Conservation (phyloP, 2,888 invertebrate species). For the Sphaerophoria rueppellii region DNA sequence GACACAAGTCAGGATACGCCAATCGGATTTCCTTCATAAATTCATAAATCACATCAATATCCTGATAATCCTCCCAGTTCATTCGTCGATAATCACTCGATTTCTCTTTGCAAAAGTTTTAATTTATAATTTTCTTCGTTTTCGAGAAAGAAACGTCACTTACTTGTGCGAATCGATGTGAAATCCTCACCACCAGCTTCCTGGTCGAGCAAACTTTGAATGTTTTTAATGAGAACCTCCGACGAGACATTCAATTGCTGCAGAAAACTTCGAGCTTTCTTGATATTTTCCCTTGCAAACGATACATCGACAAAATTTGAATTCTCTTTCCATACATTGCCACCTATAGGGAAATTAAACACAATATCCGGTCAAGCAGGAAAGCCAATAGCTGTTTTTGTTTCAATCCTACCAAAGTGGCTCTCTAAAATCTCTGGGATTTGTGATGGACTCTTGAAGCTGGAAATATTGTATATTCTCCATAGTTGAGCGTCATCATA, state of each 20-base stretch:
- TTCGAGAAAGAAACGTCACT: conserved; percentile 60
- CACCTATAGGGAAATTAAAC: conserved; percentile 74
- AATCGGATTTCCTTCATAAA: conserved; percentile 88
- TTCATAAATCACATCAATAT: conserved; percentile 86
- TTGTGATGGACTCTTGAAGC: conserved; percentile 70
- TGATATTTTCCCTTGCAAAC: conserved; percentile 85
- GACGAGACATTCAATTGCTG: conserved; percentile 85
- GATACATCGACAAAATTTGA: conserved; percentile 85
- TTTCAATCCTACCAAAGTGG: conserved; percentile 76
- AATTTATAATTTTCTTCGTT: conserved; percentile 39
- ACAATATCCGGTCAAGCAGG: conserved; percentile 21
- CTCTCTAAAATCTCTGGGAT: conserved; percentile 77
- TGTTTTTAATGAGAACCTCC: conserved; percentile 87
- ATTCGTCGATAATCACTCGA: conserved; percentile 80
- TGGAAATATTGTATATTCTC: conserved; percentile 80
- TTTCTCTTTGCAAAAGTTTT: conserved; percentile 57
- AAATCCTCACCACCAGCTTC: conserved; percentile 84
- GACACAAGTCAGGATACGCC: conserved; percentile 87
- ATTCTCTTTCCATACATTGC: conserved; percentile 81
- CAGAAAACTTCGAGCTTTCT: conserved; percentile 86
- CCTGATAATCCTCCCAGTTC: conserved; percentile 90
- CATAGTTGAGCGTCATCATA: conserved; percentile 79
- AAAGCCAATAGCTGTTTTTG: not conserved
- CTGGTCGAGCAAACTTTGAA: conserved; percentile 89
- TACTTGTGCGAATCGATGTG: conserved; percentile 76